Conservation (phyloP, 2,888 invertebrate species). For the Odontothrips loti region DNA sequence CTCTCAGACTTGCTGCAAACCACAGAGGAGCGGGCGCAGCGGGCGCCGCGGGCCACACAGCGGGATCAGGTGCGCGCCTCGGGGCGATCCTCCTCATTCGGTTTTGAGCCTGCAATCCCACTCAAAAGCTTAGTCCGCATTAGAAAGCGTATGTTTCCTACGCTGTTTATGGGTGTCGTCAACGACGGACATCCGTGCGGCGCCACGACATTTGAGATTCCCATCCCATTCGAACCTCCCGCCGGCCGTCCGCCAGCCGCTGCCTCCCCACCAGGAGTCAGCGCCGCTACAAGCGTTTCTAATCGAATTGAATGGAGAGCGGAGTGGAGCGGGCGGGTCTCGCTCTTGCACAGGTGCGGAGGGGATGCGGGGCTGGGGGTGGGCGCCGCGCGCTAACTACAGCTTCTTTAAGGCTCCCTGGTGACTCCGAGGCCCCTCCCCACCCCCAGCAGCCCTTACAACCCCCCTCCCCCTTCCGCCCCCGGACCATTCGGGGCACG, state of each 20-base stretch:
- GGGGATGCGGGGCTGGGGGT: background rate
- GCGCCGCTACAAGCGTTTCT: background rate
- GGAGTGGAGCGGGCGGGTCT: background rate
- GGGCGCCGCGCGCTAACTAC: constrained; percentile 5
- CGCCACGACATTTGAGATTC: too few relatives aligned
- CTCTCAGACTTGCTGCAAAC: background rate
- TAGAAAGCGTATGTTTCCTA: too few relatives aligned
- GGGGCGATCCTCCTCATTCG: too few relatives aligned
- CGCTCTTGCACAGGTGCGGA: constrained; percentile 10
- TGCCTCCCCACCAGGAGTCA: background rate
- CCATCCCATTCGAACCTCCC: too few relatives aligned
- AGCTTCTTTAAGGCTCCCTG: constrained; percentile 14
- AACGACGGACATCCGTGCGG: too few relatives aligned
- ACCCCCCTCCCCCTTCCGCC: background rate
- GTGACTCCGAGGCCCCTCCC: background rate
- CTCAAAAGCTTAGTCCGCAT: too few relatives aligned
- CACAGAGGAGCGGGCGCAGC: background rate
- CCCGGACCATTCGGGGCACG: background rate
- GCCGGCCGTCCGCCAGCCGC: background rate
- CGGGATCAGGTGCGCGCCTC: too few relatives aligned
- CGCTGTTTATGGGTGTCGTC: too few relatives aligned
- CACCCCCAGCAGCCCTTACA: background rate
- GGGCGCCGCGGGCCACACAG: too few relatives aligned
- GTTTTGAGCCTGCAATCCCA: too few relatives aligned
- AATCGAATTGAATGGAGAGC: background rate